These are phyloP conservation scores for Hafferia zeledoni DNA, from an alignment of 2,797 vertebrate species.

Conservation along the genomic window DNA sequence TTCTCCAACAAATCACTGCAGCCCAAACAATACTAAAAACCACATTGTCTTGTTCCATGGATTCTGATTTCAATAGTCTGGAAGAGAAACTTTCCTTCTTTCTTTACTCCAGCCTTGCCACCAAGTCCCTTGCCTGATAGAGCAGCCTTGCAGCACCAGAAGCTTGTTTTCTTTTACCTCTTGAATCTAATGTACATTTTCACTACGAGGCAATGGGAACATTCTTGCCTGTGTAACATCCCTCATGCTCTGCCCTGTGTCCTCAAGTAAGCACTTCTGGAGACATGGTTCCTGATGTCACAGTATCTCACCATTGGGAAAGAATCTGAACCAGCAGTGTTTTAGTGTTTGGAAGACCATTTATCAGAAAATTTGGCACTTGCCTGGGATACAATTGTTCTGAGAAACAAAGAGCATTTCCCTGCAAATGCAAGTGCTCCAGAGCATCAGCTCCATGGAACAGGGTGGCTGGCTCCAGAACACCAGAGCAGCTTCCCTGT, in stretches of 20 bases:
- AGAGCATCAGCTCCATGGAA: not conserved
- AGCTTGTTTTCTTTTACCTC: not conserved
- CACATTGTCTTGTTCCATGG: not conserved
- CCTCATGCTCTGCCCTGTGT: not conserved
- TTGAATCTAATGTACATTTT: not conserved
- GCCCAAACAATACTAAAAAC: not conserved
- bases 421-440: not conserved
- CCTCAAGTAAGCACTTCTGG: fast-evolving
- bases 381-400: not conserved
- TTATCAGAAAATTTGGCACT: not conserved
- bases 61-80: not conserved
- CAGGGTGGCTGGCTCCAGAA: not conserved
- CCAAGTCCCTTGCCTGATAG: not conserved
- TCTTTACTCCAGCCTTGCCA: not conserved
- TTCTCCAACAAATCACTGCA: not conserved
- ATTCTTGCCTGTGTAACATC: not conserved
- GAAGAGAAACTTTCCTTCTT: not conserved
- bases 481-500: not conserved
- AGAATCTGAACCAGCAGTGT: not conserved
- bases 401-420: not conserved
- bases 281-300: fast-evolving
- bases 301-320: not conserved
- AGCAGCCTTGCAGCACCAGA: not conserved
- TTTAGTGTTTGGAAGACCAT: not conserved
- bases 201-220: not conserved